These are phyloP conservation scores for Galagoides demidoff DNA, from an alignment of 2,797 vertebrate genomes.

Conservation along the genomic window DNA sequence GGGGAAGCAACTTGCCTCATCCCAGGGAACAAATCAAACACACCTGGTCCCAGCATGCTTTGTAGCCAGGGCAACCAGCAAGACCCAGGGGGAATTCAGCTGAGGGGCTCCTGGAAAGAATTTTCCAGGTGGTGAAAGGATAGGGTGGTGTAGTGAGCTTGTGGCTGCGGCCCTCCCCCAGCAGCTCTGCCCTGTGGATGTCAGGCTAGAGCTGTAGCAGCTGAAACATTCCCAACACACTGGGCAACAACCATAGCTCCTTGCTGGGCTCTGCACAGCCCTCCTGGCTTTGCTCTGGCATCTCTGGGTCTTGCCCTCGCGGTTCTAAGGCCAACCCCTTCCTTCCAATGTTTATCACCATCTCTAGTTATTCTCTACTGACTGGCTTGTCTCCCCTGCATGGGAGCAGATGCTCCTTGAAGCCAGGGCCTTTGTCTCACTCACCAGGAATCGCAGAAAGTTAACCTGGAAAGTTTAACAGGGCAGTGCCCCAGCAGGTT, in stretches of 20 bases:
- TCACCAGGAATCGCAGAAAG: neutral
- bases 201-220: neutral
- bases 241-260: too few species aligned
- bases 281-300: neutral
- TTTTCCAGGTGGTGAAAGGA: neutral
- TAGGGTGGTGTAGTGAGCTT: too few species aligned
- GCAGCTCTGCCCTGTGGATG: rapidly evolving
- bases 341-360: rapidly evolving
- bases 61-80: neutral
- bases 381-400: rapidly evolving
- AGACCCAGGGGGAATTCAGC: neutral
- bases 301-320: neutral
- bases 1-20: neutral
- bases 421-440: neutral
- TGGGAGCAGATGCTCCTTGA: rapidly evolving
- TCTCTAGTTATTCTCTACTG: neutral
- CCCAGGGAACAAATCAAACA: too few species aligned
- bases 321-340: neutral
- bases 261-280: neutral
- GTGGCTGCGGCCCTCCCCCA: neutral
- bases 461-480: rapidly evolving
- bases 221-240: neutral
- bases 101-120: neutral
- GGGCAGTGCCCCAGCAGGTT: rapidly evolving
- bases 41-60: neutral